These are phyloP conservation scores for Drosophila malerkotliana DNA, from an alignment of 1,140 invertebrate species.

Conservation along the genomic window DNA sequence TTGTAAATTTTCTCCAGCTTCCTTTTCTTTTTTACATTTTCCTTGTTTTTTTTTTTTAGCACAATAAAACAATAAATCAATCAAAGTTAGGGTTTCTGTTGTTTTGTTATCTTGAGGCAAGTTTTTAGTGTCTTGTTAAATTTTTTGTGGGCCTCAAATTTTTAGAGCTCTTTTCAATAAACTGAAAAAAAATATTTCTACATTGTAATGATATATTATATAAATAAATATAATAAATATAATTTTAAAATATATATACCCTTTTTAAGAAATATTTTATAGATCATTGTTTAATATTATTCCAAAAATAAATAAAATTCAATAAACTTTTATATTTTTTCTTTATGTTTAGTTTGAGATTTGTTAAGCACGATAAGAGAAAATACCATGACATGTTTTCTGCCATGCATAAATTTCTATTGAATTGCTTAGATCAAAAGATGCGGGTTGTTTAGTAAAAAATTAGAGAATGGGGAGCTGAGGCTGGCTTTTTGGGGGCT, in stretches of 20 bases:
- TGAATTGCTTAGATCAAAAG: conserved; percentile 56
- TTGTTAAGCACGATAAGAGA: conserved; percentile 65
- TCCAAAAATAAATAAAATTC: no score
- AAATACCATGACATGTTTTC: conserved; percentile 51
- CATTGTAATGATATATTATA: neutral
- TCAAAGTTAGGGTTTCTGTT: conserved; percentile 58
- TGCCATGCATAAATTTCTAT: conserved; percentile 58
- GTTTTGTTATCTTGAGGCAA: conserved; percentile 64
- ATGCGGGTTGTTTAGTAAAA: conserved; percentile 48
- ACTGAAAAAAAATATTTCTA: conserved; percentile 18
- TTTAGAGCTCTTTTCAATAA: conserved; percentile 15
- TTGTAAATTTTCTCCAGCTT: conserved; percentile 32
- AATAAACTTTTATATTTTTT: conserved; percentile 16
- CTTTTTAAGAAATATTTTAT: conserved; percentile 6
- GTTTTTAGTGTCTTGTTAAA: conserved; percentile 74
- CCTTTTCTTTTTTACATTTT: conserved; percentile 27
- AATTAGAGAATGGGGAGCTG: neutral
- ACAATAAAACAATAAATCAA: conserved; percentile 80
- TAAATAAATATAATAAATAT: no score
- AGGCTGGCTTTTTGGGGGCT: conserved; percentile 15
- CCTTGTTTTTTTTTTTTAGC: conserved; percentile 49
- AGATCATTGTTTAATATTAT: neutral
- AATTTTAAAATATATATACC: conserved; percentile 8
- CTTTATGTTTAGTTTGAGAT: conserved; percentile 40
- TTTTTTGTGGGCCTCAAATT: conserved; percentile 33